Evolutionary conservation across 2,113 vertebrate species (phyloP).

Genomic region (Malurus elegans): DNA sequence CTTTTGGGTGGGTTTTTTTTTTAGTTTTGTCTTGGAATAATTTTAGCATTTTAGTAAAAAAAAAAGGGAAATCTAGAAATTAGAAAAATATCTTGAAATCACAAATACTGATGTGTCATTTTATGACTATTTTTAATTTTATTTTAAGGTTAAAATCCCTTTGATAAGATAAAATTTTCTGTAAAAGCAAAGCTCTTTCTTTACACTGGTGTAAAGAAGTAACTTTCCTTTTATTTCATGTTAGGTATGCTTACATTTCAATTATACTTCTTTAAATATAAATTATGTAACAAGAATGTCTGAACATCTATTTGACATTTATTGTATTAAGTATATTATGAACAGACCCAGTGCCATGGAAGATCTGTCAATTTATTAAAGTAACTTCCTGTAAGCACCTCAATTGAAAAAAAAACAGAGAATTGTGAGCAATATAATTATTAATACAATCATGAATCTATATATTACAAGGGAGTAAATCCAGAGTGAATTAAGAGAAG

Average conservation of each 20-base stretch:
- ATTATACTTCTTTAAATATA: neutral
- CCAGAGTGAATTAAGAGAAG: neutral
- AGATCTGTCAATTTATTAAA: neutral
- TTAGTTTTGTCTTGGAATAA: neutral
- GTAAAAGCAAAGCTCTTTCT: neutral
- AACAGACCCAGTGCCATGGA: neutral
- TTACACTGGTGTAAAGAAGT: neutral
- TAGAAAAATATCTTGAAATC: neutral
- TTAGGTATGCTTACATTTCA: neutral
- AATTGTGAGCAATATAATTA: neutral
- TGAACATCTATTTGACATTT: neutral
- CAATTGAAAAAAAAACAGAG: neutral
- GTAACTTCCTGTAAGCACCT: neutral
- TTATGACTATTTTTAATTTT: neutral
- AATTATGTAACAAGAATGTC: neutral
- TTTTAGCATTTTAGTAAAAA: neutral
- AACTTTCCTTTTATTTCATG: neutral
- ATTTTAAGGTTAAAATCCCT: neutral
- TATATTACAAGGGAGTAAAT: neutral
- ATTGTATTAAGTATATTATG: neutral
- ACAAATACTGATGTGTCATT: neutral
- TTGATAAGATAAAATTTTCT: neutral
- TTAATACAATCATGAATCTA: neutral
- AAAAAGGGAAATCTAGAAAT: neutral
- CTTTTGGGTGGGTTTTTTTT: neutral